Conservation (phyloP, 2,888 invertebrate species). For the Syrista parreyssii region DNA sequence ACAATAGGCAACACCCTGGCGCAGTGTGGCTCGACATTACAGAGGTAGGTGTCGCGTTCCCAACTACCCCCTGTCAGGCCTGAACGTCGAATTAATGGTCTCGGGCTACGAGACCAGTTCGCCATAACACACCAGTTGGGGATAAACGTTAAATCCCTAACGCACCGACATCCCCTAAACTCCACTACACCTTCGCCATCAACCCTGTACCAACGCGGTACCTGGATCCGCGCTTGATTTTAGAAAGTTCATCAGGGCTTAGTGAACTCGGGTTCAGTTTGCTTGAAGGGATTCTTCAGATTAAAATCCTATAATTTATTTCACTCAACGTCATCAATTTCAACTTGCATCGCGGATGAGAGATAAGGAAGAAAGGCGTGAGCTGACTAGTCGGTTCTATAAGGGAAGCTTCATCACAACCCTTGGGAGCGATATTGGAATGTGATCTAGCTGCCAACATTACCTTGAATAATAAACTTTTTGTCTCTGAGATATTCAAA, state of each 20-base stretch:
- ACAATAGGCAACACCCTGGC: slow-evolving; percentile 13
- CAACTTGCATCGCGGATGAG: slow-evolving; percentile 15
- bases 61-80: background rate
- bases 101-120: background rate
- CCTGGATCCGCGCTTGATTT: background rate
- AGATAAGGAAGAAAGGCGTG: background rate
- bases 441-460: slow-evolving; percentile 34
- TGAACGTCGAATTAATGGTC: slow-evolving; percentile 4
- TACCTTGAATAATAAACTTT: slow-evolving; percentile 36
- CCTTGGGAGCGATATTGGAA: slow-evolving; percentile 36
- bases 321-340: slow-evolving; percentile 37
- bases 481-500: slow-evolving; percentile 25
- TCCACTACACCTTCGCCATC: background rate
- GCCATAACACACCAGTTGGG: background rate
- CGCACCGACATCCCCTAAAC: background rate
- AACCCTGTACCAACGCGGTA: background rate
- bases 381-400: background rate
- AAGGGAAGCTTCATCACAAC: slow-evolving; percentile 23
- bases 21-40: background rate
- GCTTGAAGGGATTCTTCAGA: slow-evolving; percentile 9
- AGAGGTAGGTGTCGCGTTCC: slow-evolving; percentile 5
- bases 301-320: slow-evolving; percentile 34
- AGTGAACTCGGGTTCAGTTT: background rate
- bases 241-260: background rate
- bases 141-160: background rate